These are phyloP conservation scores for Atherinomorus stipes DNA, from an alignment of 2,113 vertebrate species.

Conservation along the genomic window DNA sequence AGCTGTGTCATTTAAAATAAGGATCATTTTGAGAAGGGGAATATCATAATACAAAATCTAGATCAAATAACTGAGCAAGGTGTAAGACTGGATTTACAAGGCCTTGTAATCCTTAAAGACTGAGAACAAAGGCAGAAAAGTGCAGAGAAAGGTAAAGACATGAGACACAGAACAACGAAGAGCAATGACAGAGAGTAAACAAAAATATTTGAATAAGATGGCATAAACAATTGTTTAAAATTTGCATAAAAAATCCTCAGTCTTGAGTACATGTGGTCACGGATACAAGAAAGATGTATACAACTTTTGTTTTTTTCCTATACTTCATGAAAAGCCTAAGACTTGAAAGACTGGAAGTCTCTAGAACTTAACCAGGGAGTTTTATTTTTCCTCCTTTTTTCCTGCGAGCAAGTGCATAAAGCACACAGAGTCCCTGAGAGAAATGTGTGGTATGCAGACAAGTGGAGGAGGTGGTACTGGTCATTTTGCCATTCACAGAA, in stretches of 20 bases:
- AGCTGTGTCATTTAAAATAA: constrained; percentile 80
- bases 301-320: constrained; percentile 37
- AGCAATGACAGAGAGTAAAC: constrained; percentile 13
- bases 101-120: constrained; percentile 64
- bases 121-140: not conserved
- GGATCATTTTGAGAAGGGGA: constrained; percentile 72
- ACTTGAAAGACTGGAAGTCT: constrained; percentile 44
- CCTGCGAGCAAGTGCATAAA: constrained; percentile 50
- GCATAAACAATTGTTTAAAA: constrained; percentile 27
- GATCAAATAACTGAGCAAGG: constrained; percentile 75
- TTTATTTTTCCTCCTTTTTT: constrained; percentile 20
- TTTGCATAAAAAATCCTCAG: constrained; percentile 22
- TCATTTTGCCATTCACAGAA: constrained; percentile 56
- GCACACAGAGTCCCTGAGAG: constrained; percentile 41
- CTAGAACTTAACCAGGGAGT: constrained; percentile 44
- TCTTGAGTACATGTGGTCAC: constrained; percentile 6
- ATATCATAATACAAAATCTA: constrained; percentile 79
- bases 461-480: constrained; percentile 39
- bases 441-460: constrained; percentile 25
- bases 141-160: constrained; percentile 7
- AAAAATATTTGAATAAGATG: constrained; percentile 16
- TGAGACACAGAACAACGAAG: constrained; percentile 1
- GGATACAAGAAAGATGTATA: constrained; percentile 10
- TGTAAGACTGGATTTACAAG: constrained; percentile 64
- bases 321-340: constrained; percentile 61